phyloP scores from a whole-genome alignment of 2,888 invertebrate species.

The Conchocele bisecta region DNA sequence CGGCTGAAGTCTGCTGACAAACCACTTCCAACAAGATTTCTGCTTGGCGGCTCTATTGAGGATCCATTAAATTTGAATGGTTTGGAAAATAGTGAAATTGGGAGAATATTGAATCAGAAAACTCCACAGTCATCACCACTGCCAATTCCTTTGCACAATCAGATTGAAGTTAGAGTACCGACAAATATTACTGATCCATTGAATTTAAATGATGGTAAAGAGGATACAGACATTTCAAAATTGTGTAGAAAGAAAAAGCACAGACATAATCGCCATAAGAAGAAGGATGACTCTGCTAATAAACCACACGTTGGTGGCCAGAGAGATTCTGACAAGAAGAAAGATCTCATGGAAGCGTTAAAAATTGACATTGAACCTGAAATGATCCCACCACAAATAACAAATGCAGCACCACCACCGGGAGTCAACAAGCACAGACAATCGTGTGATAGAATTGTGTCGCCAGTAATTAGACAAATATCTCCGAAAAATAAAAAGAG shows the following conservation, averaged over 20 bases:
- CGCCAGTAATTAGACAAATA: conserved; percentile 76
- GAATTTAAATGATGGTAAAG: conserved; percentile 86
- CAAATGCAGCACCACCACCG: conserved; percentile 40
- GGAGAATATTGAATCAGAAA: conserved; percentile 87
- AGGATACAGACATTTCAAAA: conserved; percentile 68
- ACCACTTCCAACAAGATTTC: conserved; percentile 95
- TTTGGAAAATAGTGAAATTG: conserved; percentile 85
- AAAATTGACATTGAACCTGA: conserved; percentile 68
- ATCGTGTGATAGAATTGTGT: conserved; percentile 71
- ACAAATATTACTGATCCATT: conserved; percentile 96
- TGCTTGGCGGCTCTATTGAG: conserved; percentile 96
- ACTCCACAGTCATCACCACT: conserved; percentile 96
- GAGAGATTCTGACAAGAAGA: conserved; percentile 58
- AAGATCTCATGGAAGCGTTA: conserved; percentile 68
- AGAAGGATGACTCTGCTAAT: conserved; percentile 44
- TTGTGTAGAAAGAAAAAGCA: conserved; percentile 62
- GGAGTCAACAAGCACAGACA: conserved; percentile 36
- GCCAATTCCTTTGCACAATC: conserved; percentile 91
- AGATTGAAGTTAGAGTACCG: conserved; percentile 95
- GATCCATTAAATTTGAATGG: conserved; percentile 97
- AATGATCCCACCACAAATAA: conserved; percentile 1
- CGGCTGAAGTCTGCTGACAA: conserved; percentile 78
- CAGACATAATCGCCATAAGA: conserved; percentile 61
- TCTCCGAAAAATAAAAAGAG: conserved; percentile 70
- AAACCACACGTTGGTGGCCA: conserved; percentile 32